Conservation (phyloP, 2,888 invertebrate species). For the Dugesia japonica region DNA sequence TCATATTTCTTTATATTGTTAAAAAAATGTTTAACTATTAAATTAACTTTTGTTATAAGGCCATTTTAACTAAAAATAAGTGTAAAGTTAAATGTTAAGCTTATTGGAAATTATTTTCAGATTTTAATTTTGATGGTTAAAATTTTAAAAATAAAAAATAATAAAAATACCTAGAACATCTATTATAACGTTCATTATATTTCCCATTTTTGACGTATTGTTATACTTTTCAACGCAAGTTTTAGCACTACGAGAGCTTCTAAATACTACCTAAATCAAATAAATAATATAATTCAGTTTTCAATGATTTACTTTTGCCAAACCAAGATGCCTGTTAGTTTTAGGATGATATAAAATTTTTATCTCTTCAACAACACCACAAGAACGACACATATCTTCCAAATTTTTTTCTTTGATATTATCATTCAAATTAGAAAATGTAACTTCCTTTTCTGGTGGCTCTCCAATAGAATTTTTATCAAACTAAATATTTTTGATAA, state of each 20-base stretch:
- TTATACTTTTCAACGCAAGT: conserved; percentile 76
- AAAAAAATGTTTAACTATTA: no score
- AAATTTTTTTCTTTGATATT: conserved; percentile 85
- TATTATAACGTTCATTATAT: conserved; percentile 70
- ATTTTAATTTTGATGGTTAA: no score
- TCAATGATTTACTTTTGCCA: conserved; percentile 57
- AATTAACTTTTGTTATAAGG: no score
- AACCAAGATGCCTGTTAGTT: conserved; percentile 78
- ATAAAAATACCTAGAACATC: conserved; percentile 54
- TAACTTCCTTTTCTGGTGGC: conserved; percentile 77
- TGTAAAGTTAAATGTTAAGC: no score
- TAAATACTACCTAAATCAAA: conserved; percentile 68
- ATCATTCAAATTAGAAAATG: conserved; percentile 84
- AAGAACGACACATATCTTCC: conserved; percentile 57
- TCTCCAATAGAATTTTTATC: conserved; percentile 80
- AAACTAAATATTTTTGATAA: conserved; percentile 55
- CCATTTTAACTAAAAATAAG: no score
- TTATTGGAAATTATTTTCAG: no score
- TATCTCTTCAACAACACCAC: conserved; percentile 70
- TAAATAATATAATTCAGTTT: no score
- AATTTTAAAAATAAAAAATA: not conserved
- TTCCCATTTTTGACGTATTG: conserved; percentile 88
- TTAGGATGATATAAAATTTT: conserved; percentile 78
- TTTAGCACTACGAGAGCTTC: conserved; percentile 65
- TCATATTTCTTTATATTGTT: no score